Percentiles rank a stretch among this genome's conserved stretches.
These are phyloP conservation scores for Aethes cnicana DNA, from an alignment of 2,888 invertebrate genomes.

Conservation along the genomic window DNA sequence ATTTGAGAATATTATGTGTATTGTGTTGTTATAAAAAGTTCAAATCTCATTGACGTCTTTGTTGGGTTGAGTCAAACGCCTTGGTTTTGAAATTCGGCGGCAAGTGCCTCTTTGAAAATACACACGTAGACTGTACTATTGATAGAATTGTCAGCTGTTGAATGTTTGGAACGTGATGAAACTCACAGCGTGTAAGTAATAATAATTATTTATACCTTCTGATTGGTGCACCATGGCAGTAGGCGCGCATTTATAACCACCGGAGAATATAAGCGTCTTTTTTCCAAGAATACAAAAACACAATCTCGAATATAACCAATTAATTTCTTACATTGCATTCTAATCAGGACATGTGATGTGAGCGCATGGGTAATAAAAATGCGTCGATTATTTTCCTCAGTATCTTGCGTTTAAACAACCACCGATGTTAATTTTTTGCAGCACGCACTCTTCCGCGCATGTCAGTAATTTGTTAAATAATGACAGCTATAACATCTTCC, in stretches of 20 bases:
- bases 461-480: conserved; percentile 22
- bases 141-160: no score
- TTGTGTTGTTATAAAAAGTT: conserved; percentile 23
- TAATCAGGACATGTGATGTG: conserved; percentile 1
- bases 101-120: conserved; percentile 24
- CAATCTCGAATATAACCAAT: conserved; percentile 14
- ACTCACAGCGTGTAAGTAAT: no score
- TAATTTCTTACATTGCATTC: background rate
- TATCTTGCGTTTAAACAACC: conserved; percentile 3
- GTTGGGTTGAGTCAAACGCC: conserved; percentile 18
- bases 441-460: conserved; percentile 18
- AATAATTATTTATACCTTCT: no score
- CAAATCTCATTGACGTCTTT: conserved; percentile 28
- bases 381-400: conserved; percentile 8
- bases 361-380: conserved; percentile 9
- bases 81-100: conserved; percentile 2
- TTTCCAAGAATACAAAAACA: background rate
- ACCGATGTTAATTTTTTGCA: conserved; percentile 8
- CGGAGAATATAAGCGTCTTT: background rate
- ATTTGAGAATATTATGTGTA: conserved; percentile 37
- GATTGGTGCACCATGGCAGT: no score
- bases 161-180: no score
- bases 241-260: no score
- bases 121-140: no score
- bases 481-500: conserved; percentile 24